phyloP scores from a whole-genome alignment of 1,140 invertebrate genomes.

The Diorhabda carinulata region DNA sequence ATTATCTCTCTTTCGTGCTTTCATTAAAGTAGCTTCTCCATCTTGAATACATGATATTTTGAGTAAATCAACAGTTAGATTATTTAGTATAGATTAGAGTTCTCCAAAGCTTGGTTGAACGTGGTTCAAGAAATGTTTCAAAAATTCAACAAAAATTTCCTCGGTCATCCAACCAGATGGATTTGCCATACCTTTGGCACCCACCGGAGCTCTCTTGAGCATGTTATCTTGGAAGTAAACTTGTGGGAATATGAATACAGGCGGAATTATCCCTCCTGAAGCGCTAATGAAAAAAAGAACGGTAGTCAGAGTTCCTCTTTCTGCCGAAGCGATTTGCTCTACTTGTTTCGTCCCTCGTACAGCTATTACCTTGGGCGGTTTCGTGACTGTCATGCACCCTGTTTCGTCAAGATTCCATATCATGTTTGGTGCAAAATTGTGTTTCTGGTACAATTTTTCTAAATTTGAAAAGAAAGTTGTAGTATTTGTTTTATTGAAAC shows the following conservation, averaged over 20 bases:
- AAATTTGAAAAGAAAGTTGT: slow-evolving; percentile 46
- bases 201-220: slow-evolving; percentile 39
- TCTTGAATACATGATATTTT: no score
- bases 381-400: slow-evolving; percentile 49
- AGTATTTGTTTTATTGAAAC: slow-evolving; percentile 44
- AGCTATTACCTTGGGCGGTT: slow-evolving; percentile 46
- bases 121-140: slow-evolving; percentile 46
- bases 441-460: slow-evolving; percentile 35
- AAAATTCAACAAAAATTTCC: slow-evolving; percentile 41
- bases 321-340: slow-evolving; percentile 45
- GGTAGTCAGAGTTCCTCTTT: slow-evolving; percentile 45
- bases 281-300: slow-evolving; percentile 38
- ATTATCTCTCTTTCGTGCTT: no score
- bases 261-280: slow-evolving; percentile 38
- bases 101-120: slow-evolving; percentile 24
- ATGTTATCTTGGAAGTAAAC: slow-evolving; percentile 46
- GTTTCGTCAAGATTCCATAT: slow-evolving; percentile 50
- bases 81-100: no score
- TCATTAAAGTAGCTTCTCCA: no score
- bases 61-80: no score
- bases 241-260: slow-evolving; percentile 44
- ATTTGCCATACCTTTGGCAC: slow-evolving; percentile 43
- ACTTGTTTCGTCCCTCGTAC: slow-evolving; percentile 47
- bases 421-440: slow-evolving; percentile 38
- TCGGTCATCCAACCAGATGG: slow-evolving; percentile 42